phyloP scores from a whole-genome alignment of 2,113 vertebrate genomes.

The Hippocampus guttulatus region DNA sequence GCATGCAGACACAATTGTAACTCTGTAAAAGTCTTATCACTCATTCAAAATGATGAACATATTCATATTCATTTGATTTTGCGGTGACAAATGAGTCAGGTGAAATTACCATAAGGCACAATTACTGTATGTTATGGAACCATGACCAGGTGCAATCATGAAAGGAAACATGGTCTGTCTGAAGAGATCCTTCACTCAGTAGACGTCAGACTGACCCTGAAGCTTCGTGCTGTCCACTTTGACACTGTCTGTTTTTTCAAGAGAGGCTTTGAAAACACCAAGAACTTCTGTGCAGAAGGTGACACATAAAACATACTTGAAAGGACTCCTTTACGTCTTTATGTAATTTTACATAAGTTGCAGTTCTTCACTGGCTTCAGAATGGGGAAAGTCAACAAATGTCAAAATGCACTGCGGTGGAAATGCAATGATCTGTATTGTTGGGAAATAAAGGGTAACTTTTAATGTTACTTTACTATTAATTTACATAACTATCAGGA shows the following conservation, averaged over 20 bases:
- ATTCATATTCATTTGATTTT: not conserved
- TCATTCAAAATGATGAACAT: not conserved
- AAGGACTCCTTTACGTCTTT: not conserved
- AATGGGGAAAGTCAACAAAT: constrained; percentile 14
- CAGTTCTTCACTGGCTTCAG: not conserved
- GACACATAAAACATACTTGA: constrained; percentile 5
- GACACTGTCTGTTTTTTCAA: not conserved
- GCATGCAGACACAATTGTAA: not conserved
- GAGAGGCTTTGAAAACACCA: not conserved
- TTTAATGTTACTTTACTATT: no score
- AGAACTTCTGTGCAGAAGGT: constrained; percentile 14
- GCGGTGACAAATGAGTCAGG: not conserved
- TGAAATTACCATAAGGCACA: not conserved
- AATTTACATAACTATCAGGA: no score
- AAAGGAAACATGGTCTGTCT: not conserved
- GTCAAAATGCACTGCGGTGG: not conserved
- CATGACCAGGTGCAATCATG: not conserved
- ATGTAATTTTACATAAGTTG: not conserved
- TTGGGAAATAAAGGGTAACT: no score
- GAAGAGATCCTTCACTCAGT: constrained; percentile 18
- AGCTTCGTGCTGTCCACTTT: constrained; percentile 2
- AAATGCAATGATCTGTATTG: not conserved
- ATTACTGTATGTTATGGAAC: not conserved
- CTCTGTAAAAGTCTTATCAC: not conserved
- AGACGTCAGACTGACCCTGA: constrained; percentile 23